Evolutionary conservation across 1,140 invertebrate species (phyloP), one percentile per base, ranked within the genome.

Genomic region (Lucilia sericata): DNA sequence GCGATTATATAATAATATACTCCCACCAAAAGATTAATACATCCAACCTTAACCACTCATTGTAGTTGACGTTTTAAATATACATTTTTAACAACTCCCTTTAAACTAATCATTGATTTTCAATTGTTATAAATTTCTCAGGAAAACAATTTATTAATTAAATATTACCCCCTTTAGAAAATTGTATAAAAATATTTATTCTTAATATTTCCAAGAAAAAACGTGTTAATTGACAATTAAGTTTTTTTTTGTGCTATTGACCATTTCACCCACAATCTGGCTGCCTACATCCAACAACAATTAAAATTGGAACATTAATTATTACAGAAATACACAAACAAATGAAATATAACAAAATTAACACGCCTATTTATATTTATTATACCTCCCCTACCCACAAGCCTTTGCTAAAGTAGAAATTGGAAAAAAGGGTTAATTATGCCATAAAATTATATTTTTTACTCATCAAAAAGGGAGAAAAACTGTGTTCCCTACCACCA

Each of bases 401-500:
- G 47, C 5, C 75, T 19, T 78, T 42, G n/a, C 75, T 42, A 47
- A 42, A 14, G 17, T 14, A 2, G 12, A 47, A 9, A 36, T 42
- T 10, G 34, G 17, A 9, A 47, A 47, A 78, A 78, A 78, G 75
- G 75, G 75, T 78, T 78, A 78, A 78, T 78, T 78, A 78, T 78
- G 75, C 75, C 21, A 78, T 78, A 78, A 78, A 78, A 47, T 19
- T 36, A 17, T n/a, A 60, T 78, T 47, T 60, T 60, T 60, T 60
- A 42, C 42, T 42, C 42, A 42, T 42, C 42, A 42, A 1, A 42
- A 7, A 42, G 42, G 10, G 42, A 42, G 42, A 5, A 42, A 10
- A 42, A 42, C 42, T 42, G 42, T 42, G 42, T 5, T 60, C n/a
- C 14, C 14, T 14, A n/a, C 7, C 7, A n/a, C 17, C 7, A 3